These are phyloP conservation scores for Lagopus muta DNA, from an alignment of 2,113 vertebrate genomes.

Conservation along the genomic window DNA sequence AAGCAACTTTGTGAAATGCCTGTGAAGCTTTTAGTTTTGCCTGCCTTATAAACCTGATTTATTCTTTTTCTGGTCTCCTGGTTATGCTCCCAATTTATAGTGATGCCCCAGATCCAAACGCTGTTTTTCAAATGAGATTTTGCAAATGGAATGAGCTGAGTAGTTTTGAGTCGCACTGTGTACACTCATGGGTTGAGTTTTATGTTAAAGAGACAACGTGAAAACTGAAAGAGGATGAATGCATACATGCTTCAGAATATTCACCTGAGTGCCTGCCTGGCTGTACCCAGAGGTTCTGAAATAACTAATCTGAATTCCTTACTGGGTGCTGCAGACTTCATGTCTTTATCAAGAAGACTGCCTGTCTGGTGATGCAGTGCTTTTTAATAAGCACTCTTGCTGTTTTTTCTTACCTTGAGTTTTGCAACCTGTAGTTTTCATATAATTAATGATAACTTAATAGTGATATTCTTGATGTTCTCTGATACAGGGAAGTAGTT, in stretches of 20 bases:
- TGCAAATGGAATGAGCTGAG: neutral
- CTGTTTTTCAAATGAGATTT: neutral
- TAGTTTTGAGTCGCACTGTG: neutral
- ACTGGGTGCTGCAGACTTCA: neutral
- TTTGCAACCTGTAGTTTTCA: neutral
- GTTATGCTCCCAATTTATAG: neutral
- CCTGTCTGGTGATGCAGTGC: conserved; percentile 1
- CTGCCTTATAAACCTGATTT: neutral
- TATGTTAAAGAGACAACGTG: neutral
- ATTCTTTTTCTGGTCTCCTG: neutral
- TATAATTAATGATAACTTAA: neutral
- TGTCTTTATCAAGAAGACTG: neutral
- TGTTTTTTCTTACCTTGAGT: neutral
- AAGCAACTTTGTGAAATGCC: neutral
- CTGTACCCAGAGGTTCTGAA: neutral
- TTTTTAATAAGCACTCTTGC: neutral
- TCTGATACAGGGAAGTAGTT: neutral
- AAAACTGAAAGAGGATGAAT: neutral
- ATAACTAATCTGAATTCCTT: neutral
- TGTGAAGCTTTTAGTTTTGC: neutral
- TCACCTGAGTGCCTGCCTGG: neutral
- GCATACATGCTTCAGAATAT: neutral
- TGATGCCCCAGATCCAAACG: neutral
- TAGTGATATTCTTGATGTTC: neutral
- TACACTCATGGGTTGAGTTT: neutral